Conservation (phyloP, 2,797 vertebrate species). For the Microctenopoma steveboyesi region DNA sequence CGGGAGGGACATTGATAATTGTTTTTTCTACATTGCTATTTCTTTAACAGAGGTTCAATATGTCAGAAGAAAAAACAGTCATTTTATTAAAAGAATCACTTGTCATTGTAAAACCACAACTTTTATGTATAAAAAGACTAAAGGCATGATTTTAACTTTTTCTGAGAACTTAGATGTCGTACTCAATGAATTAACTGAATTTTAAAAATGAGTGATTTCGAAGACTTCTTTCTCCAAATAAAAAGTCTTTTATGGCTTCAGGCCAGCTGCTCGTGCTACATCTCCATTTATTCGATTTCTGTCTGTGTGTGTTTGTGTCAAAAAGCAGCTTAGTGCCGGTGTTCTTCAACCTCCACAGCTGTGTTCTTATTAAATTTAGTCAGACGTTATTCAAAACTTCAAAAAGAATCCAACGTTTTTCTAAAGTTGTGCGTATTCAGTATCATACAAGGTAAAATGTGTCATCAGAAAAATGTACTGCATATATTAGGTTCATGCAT, state of each 20-base stretch:
- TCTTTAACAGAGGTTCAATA: slow-evolving; percentile 75
- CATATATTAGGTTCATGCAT: background rate
- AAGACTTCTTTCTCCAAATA: slow-evolving; percentile 82
- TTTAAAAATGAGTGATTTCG: slow-evolving; percentile 80
- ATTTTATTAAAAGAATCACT: slow-evolving; percentile 71
- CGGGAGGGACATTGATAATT: slow-evolving; percentile 60
- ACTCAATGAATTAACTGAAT: slow-evolving; percentile 78
- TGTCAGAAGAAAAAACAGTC: slow-evolving; percentile 69
- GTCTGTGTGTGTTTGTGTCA: slow-evolving; percentile 4
- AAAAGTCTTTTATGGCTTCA: slow-evolving; percentile 75
- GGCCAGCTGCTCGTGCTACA: slow-evolving; percentile 30
- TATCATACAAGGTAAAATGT: too few species aligned
- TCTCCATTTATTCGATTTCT: background rate
- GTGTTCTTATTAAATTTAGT: too few species aligned
- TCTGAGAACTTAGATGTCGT: slow-evolving; percentile 81
- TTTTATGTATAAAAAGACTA: slow-evolving; percentile 80
- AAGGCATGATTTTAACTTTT: slow-evolving; percentile 83
- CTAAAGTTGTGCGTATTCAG: background rate
- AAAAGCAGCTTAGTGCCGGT: too few species aligned
- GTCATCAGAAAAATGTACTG: too few species aligned
- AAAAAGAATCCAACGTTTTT: background rate
- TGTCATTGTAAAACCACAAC: slow-evolving; percentile 74
- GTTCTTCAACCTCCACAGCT: too few species aligned
- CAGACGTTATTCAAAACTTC: too few species aligned
- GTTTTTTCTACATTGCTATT: slow-evolving; percentile 78